Evolutionary conservation across 2,797 vertebrate species (phyloP).

Genomic region (Acomys russatus): DNA sequence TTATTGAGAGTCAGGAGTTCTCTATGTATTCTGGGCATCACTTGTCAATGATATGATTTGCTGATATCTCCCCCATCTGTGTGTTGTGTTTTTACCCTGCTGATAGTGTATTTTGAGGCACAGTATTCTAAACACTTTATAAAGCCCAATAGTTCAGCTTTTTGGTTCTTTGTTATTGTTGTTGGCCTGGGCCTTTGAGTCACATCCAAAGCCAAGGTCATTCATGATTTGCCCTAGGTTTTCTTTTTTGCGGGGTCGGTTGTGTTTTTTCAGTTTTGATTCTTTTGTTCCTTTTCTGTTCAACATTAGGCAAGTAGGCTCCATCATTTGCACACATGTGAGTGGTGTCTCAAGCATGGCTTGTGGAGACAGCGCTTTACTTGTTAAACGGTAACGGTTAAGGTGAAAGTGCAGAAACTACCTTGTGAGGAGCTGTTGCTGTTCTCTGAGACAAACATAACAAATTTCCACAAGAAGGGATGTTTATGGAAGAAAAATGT

Average conservation of each 20-base stretch:
- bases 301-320: not conserved
- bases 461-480: not conserved
- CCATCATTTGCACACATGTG: not conserved
- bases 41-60: not conserved
- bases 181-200: not conserved
- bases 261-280: not conserved
- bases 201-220: not conserved
- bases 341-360: not conserved
- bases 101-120: not conserved
- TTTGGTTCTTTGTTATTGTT: not conserved
- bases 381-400: not conserved
- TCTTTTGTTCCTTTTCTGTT: not conserved
- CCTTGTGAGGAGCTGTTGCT: not conserved
- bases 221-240: not conserved
- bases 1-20: not conserved
- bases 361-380: not conserved
- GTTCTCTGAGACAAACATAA: not conserved
- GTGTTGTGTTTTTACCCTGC: not conserved
- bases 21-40: not conserved
- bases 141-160: not conserved
- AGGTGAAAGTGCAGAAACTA: not conserved
- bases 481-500: not conserved
- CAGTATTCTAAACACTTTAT: not conserved
- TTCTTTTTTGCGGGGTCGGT: not conserved
- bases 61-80: not conserved